Base-by-base conservation (phyloP, 2,888 invertebrate species). In the Limnephilus rhombicus region DNA sequence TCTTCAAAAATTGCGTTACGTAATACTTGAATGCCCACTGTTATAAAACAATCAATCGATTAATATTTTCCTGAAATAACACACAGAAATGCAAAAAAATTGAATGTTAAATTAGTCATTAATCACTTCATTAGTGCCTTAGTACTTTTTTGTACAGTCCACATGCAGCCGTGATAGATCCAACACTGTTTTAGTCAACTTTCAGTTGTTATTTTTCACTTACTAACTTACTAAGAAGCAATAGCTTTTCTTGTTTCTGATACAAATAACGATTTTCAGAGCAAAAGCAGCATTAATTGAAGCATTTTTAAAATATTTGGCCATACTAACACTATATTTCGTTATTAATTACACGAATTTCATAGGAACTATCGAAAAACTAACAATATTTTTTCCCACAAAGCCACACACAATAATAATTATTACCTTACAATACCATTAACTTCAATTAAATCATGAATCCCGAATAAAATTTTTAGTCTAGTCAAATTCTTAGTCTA, bases 331-430 rank as follows among this genome's bases (percentile, higher is more conserved):
- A 83, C 18, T 31, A 83, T 83, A 83, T 37, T 83, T 82, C 82
- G 9, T 82, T 34, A 37, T 37, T 24, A 41, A 37, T 37, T 83
- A 37, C 5, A 24, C 9, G 7, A 37, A 18, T 37, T 86, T 45
- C n/a, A 49, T 86, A 86, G 86, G 86, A 86, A 86, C 86, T 86
- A 86, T 86, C n/a, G 41, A 45, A 45, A 86, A 45, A 86, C 24
- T 41, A 49, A 49, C 86, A 86, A 86, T 86, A 45, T 86, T n/a
- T 86, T 86, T 86, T 49, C 37, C 86, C 45, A 86, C 41, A 86
- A 45, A 86, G 86, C 86, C 86, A 86, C 86, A 45, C 13, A 86
- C 49, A 41, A 45, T 49, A 41, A 45, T 49, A 45, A n/a, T n/a
- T 11, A 3, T 45, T 85, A 86, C n/a, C 29, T 45, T 37, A 83